A percentile compares a stretch with the other conserved stretches of the same genome.
Evolutionary conservation across 2,888 invertebrate genomes (phyloP).

Genomic region (Ormyrus labotus): DNA sequence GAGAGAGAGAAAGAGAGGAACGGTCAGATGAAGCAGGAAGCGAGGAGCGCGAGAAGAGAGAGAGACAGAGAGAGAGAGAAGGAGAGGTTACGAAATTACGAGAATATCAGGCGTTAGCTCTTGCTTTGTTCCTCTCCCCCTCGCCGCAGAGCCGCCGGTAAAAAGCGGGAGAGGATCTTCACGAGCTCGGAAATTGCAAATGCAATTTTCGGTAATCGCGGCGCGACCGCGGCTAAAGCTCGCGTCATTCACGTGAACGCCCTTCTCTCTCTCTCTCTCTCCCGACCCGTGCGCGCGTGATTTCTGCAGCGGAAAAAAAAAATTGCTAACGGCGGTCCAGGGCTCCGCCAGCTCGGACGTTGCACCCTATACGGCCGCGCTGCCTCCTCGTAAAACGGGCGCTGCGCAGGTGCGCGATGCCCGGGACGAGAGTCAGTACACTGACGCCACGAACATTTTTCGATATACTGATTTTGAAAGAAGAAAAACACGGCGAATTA

Average conservation of each 20-base stretch:
- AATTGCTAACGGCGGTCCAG: no score
- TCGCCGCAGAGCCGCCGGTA: not conserved
- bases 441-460: no score
- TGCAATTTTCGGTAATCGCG: conserved; percentile 61
- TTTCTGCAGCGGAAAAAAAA: no score
- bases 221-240: conserved; percentile 27
- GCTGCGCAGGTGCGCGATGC: no score
- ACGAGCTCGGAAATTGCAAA: conserved; percentile 62
- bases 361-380: no score
- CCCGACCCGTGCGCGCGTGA: not conserved
- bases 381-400: no score
- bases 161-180: conserved; percentile 61
- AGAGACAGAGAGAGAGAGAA: conserved; percentile 12
- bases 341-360: no score
- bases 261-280: no score
- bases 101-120: conserved; percentile 47
- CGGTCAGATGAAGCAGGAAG: conserved; percentile 13
- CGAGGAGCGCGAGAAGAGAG: conserved; percentile 50
- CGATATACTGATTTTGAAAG: no score
- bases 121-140: not conserved
- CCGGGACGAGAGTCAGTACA: no score
- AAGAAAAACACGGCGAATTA: no score
- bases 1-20: conserved; percentile 28
- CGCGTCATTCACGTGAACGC: not conserved
- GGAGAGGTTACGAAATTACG: conserved; percentile 51